These are phyloP conservation scores for Hapalemur alaotrensis DNA, from an alignment of 2,797 vertebrate genomes.

Conservation along the genomic window DNA sequence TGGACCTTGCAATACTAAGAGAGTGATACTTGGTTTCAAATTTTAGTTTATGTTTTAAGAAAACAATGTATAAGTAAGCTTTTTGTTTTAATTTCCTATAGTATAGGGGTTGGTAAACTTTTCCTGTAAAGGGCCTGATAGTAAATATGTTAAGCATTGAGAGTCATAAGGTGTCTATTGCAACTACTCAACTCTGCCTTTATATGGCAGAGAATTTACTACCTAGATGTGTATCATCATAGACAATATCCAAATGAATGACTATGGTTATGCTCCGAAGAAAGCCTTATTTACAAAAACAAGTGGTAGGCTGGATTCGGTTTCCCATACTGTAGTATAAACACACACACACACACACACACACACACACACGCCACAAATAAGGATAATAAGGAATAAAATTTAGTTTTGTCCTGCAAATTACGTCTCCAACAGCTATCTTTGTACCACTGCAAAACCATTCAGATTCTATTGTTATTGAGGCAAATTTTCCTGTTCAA, in stretches of 20 bases:
- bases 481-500: not conserved
- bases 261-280: too few relatives aligned
- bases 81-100: not conserved
- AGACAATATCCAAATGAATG: not conserved
- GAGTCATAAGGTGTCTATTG: not conserved
- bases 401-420: not conserved
- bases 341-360: not conserved
- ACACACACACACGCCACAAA: not conserved
- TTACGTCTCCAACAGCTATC: too few relatives aligned
- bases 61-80: not conserved
- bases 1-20: not conserved
- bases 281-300: not conserved
- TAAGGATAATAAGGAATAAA: not conserved
- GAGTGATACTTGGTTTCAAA: not conserved
- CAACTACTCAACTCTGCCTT: not conserved
- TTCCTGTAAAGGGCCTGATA: not conserved
- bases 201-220: not conserved
- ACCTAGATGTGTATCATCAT: rapidly evolving
- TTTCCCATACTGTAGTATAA: not conserved
- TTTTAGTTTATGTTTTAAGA: not conserved
- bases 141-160: not conserved
- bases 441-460: not conserved
- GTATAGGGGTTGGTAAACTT: not conserved
- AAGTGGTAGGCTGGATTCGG: not conserved
- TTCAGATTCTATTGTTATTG: not conserved